Percentiles rank a stretch among this genome's conserved stretches.
Evolutionary conservation across 2,888 invertebrate genomes (phyloP).

Genomic region (Phortica okadai): DNA sequence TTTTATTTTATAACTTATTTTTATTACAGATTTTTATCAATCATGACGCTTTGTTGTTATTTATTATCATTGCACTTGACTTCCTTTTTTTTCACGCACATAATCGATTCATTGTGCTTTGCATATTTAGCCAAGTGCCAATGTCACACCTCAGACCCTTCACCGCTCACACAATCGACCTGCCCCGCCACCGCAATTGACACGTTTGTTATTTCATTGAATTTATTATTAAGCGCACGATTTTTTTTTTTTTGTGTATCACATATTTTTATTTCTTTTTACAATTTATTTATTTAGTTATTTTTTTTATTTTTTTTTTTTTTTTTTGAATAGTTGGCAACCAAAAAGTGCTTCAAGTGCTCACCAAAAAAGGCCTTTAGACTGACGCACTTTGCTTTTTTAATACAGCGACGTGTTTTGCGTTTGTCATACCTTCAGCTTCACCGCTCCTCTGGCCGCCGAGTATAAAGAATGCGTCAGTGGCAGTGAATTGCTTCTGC

Average conservation of each 20-base stretch:
- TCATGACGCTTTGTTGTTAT: background rate
- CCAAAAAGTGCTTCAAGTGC: background rate
- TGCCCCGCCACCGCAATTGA: too few species aligned
- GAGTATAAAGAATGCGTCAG: too few species aligned
- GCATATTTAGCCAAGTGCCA: background rate
- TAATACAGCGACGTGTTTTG: background rate
- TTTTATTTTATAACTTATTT: background rate
- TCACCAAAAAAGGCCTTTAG: background rate
- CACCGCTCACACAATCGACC: too few species aligned
- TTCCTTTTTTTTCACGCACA: background rate
- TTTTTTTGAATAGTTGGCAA: background rate
- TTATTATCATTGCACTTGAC: background rate
- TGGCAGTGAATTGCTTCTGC: too few species aligned
- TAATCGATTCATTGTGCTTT: background rate
- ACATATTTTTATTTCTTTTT: too few species aligned
- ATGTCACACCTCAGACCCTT: background rate
- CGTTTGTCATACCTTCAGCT: too few species aligned
- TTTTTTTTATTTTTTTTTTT: too few species aligned
- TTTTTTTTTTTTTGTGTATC: too few species aligned
- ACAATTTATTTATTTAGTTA: too few species aligned
- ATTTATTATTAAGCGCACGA: background rate
- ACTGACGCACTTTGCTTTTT: too few species aligned
- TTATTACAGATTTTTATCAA: background rate
- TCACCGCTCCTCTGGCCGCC: too few species aligned
- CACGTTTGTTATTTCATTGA: background rate